Evolutionary conservation across 2,888 invertebrate species (phyloP).

Genomic region (Luperina nickerlii): DNA sequence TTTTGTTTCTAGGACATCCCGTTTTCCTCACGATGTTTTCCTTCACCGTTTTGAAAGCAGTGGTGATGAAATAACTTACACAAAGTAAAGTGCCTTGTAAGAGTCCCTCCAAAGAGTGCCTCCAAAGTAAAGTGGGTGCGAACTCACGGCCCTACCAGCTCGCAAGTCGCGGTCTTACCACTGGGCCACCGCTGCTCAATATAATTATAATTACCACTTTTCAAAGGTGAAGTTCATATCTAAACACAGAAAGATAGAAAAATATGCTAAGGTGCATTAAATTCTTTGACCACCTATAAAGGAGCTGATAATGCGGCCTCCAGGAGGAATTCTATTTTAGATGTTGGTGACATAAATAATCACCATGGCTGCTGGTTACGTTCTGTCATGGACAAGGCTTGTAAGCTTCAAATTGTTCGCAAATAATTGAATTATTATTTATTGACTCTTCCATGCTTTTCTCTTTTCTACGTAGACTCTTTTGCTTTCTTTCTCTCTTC

Average conservation of each 20-base stretch:
- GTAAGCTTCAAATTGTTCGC: not conserved
- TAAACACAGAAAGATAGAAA: too few species aligned
- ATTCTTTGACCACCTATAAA: not conserved
- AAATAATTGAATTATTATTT: not conserved
- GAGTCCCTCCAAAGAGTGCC: too few species aligned
- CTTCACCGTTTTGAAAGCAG: too few species aligned
- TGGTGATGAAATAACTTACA: too few species aligned
- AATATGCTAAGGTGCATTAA: not conserved
- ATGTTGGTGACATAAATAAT: not conserved
- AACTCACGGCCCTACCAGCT: too few species aligned
- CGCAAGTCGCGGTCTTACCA: too few species aligned
- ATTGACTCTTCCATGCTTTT: not conserved
- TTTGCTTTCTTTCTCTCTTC: not conserved
- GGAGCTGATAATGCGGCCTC: not conserved
- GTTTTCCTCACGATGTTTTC: too few species aligned
- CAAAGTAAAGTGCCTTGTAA: too few species aligned
- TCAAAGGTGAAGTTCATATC: not conserved
- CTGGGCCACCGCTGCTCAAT: too few species aligned
- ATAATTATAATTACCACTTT: not conserved
- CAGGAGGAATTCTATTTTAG: not conserved
- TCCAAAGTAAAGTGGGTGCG: too few species aligned
- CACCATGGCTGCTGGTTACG: not conserved
- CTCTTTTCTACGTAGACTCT: not conserved
- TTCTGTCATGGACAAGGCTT: not conserved
- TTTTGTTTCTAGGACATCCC: too few species aligned